These are phyloP conservation scores for Liolophura sinensis DNA, from an alignment of 1,140 invertebrate genomes.

Conservation along the genomic window DNA sequence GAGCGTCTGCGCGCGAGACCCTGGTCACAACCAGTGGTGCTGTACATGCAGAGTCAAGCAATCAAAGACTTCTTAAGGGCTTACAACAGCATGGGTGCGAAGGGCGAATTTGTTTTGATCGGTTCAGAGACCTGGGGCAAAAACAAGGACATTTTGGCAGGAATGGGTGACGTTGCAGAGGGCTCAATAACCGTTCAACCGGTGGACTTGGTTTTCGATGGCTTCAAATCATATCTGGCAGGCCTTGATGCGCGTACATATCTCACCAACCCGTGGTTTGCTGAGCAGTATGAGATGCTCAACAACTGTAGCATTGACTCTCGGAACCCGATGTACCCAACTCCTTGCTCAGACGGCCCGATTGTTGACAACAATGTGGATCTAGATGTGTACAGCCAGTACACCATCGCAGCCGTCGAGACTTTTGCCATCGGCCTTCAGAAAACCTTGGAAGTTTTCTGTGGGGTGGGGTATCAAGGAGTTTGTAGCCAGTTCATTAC, in stretches of 20 bases:
- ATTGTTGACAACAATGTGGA: constrained; percentile 24
- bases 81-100: constrained; percentile 18
- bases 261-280: constrained; percentile 49
- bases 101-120: constrained; percentile 27
- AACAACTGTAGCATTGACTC: constrained; percentile 39
- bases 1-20: constrained; percentile 19
- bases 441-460: constrained; percentile 35
- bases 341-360: constrained; percentile 2
- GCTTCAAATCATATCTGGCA: constrained; percentile 31
- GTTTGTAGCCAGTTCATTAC: constrained; percentile 40
- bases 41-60: constrained; percentile 17
- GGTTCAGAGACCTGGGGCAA: constrained; percentile 22
- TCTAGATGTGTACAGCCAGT: constrained; percentile 14
- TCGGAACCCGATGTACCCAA: constrained; percentile 10
- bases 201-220: constrained; percentile 17
- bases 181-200: constrained; percentile 34
- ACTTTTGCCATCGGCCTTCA: constrained; percentile 41
- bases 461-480: constrained; percentile 35
- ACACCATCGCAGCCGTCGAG: constrained; percentile 41
- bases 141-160: constrained; percentile 16
- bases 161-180: constrained; percentile 27
- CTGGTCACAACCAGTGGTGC: constrained; percentile 33
- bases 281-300: constrained; percentile 44
- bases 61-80: constrained; percentile 26
- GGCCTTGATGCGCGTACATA: constrained; percentile 28